Base-by-base conservation (phyloP, 2,797 vertebrate species). In the Aeoliscus strigatus region DNA sequence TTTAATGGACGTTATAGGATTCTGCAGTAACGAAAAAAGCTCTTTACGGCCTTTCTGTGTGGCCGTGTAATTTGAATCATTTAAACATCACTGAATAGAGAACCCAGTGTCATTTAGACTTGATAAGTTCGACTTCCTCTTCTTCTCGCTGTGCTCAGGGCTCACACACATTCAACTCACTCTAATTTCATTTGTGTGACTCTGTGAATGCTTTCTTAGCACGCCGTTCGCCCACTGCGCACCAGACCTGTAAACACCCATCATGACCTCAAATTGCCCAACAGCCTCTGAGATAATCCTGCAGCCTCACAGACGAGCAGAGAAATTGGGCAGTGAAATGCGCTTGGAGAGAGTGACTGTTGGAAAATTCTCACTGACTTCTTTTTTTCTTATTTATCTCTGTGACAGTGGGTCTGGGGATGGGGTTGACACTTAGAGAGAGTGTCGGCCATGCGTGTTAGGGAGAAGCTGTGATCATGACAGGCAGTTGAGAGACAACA, bases 351-450 rank as follows among this genome's bases (percentile, higher is more conserved):
- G 76, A 81, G 51, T 61, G 77, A 74, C 68, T 68, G 71, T 73
- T 78, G 66, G 72, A 79, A 83, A 76, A 79, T 70, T 64, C 47
- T 52, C 45, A 17, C 27, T 73, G 78, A 79, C 75, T 72, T 67
- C 34, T 57, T 66, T 55, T 60, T 70, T n/a, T n/a, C 44, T 66
- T 68, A 51, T 75, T 80, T 70, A 66, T 75, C 68, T 74, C 61
- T 38, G 29, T 72, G 78, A 69, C 64, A 63, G 55, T 17, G 62
- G 57, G 44, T 49, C 53, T 57, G 48, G 58, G 62, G 52, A 51
- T 34, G 24, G 42, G 56, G 70, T 51, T 40, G 64, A 56, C 44
- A 50, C 54, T 21, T 39, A 36, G 47, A 48, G 48, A 39, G 55
- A 38, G 73, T 30, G 50, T 36, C 43, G 48, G 59, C 39, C 26